Base-by-base conservation (phyloP, 2,888 invertebrate species). In the Lepetodrilus schrolli region DNA sequence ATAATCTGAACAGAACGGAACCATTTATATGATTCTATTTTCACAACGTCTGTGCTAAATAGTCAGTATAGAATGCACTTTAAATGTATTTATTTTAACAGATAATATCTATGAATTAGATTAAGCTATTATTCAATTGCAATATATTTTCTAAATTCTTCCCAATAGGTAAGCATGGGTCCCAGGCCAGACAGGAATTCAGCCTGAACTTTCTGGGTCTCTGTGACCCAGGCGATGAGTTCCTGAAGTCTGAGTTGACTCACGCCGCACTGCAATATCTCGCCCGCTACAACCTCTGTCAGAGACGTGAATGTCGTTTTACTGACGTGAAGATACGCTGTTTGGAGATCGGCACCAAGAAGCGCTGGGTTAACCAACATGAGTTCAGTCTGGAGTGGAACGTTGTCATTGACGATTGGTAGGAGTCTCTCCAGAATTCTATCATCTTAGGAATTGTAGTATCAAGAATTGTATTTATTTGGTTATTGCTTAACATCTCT, bases 151-250 rank as follows among this genome's bases (percentile, higher is more conserved):
- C n/a, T n/a, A n/a, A n/a, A n/a, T n/a, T n/a, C 13, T 43, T 17
- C 17, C 30, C 17, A 30, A 13, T 17, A 58, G 58, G 58, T 30
- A 58, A 58, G 26, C n/a, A 23, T 17, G 58, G 58, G 2, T 30
- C 66, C 10, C 74, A 74, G 38, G 81, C 77, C 5, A 66, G 73
- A 8, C 81, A 83, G 47, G 80, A 82, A 49, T 79, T 83, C 51
- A 78, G 78, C 66, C 69, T 84, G 47, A 76, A 75, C 30, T 82
- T 84, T 47, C 74, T 78, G 48, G 84, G 84, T 7, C 81, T 79
- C 1, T 84, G 84, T 73, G 78, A 76, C 17, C 79, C 81, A 8
- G 69, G 78, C 23, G 77, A 83, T 72, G 47, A 51, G 10, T 58
- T 37, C 34, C 76, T 83, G 7, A 76, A 77, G 47, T 66, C 70